Conservation (phyloP, 2,113 vertebrate genomes). For the human region DNA sequence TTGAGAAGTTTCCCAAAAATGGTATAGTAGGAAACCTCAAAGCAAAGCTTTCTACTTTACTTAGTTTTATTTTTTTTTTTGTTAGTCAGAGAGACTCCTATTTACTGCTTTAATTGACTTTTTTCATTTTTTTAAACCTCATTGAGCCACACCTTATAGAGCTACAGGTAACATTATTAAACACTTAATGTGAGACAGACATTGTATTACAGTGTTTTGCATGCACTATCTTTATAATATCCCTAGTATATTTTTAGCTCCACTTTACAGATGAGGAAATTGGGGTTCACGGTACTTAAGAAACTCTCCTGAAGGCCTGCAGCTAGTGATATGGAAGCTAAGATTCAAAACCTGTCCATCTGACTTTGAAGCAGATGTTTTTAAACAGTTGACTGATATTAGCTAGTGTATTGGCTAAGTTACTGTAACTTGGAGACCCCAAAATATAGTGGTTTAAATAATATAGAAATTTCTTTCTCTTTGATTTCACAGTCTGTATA, state of each 20-base stretch:
- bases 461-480: neutral
- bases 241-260: neutral
- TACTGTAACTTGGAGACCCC: neutral
- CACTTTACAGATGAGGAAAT: neutral
- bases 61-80: slow-evolving; percentile 51
- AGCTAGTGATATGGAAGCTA: neutral
- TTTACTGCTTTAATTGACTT: slow-evolving; percentile 68
- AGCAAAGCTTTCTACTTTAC: slow-evolving; percentile 20
- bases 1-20: slow-evolving; percentile 55
- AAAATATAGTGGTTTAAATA: slow-evolving; percentile 13
- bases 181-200: neutral
- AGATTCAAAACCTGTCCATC: neutral
- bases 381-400: neutral
- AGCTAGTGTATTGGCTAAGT: neutral
- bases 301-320: neutral
- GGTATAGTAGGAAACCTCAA: slow-evolving; percentile 51
- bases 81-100: slow-evolving; percentile 41
- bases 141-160: neutral
- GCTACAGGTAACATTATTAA: neutral
- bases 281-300: neutral
- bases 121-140: neutral
- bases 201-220: neutral
- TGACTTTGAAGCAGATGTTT: neutral
- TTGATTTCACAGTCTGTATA: neutral
- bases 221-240: neutral